Base-by-base conservation (phyloP, 2,113 vertebrate species). In the Melanocharis versteri region DNA sequence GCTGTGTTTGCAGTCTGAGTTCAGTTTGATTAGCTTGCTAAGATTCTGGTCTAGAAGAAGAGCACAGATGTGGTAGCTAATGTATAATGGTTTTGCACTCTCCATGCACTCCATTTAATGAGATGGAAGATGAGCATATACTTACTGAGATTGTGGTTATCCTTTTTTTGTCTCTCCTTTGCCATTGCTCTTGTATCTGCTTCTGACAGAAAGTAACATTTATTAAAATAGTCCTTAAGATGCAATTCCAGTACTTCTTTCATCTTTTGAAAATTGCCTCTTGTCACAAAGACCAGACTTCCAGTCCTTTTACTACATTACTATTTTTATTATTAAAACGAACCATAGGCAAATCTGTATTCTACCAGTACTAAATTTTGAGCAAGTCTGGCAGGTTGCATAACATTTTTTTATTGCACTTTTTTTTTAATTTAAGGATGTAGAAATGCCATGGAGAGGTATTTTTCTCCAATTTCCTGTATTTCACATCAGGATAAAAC, bases 91-190 rank as follows among this genome's bases (percentile, higher is more conserved):
- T 53, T 93, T 65, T 83, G 19, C 51, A 65, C 78, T 94, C 40
- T 47, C n/a, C 31, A 48, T 60, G 42, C 30, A 80, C 61, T 89
- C 15, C 7, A 17, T 51, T 51, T 72, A 82, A 89, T 48, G 33
- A 88, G 72, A 82, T 56, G 15, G 31, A 93, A 92, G 83, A 60
- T 50, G 61, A 95, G 93, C 24, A 47, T 76, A 93, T 98, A 98
- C 98, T 98, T 93, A 99, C 99, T 99, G 96, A 99, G 98, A 91
- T 99, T 99, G 93, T 99, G 99, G 96, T 99, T 99, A 97, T 99
- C 99, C 97, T 99, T 99, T 96, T 99, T 99, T 98, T 99, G 99
- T 85, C 99, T 98, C 95, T 99, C 99, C 98, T 99, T 99, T 96
- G 98, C 98, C 97, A 99, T 98, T 92, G 99, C 98, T 97, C 98